A percentile compares a stretch with the other conserved stretches of the same genome.
phyloP scores from a whole-genome alignment of 2,888 invertebrate species.

The Scaptomyza flava region DNA sequence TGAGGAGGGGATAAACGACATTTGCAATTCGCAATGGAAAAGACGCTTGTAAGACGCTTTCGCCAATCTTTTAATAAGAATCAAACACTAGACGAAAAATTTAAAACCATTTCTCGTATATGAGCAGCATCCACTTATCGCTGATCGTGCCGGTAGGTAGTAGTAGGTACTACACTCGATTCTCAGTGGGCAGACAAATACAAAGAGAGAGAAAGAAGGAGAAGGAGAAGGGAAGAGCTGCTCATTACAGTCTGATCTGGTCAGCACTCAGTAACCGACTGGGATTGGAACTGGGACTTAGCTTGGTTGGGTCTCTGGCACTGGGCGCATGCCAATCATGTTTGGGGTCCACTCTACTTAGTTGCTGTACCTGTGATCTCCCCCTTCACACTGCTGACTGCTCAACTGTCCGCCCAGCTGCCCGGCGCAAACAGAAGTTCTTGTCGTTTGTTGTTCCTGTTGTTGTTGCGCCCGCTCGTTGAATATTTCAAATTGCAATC shows the following conservation, averaged over 20 bases:
- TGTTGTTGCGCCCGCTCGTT: slow-evolving; percentile 58
- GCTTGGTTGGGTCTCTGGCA: slow-evolving; percentile 10
- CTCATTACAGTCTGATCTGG: slow-evolving; percentile 66
- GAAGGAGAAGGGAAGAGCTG: slow-evolving; percentile 9
- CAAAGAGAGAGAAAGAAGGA: slow-evolving; percentile 1
- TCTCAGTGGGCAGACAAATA: slow-evolving; percentile 26
- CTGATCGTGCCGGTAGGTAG: slow-evolving; percentile 78
- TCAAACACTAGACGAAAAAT: slow-evolving; percentile 80
- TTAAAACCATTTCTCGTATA: slow-evolving; percentile 78
- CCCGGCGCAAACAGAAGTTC: slow-evolving; percentile 69
- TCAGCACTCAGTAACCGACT: slow-evolving; percentile 24
- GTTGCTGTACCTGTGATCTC: slow-evolving; percentile 38
- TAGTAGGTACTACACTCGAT: slow-evolving; percentile 32
- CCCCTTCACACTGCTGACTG: slow-evolving; percentile 16
- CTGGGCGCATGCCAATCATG: slow-evolving; percentile 65
- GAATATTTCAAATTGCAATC: slow-evolving; percentile 80
- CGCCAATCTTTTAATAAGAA: slow-evolving; percentile 81
- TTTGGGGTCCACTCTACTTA: slow-evolving; percentile 51
- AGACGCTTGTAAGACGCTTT: slow-evolving; percentile 73
- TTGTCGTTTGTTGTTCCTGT: slow-evolving; percentile 73
- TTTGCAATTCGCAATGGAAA: slow-evolving; percentile 67
- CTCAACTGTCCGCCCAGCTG: slow-evolving; percentile 43
- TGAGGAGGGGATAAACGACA: slow-evolving; percentile 44
- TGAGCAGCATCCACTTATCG: slow-evolving; percentile 73
- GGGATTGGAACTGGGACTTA: slow-evolving; percentile 17